phyloP scores from a whole-genome alignment of 2,888 invertebrate genomes.

The Tipula confusa region DNA sequence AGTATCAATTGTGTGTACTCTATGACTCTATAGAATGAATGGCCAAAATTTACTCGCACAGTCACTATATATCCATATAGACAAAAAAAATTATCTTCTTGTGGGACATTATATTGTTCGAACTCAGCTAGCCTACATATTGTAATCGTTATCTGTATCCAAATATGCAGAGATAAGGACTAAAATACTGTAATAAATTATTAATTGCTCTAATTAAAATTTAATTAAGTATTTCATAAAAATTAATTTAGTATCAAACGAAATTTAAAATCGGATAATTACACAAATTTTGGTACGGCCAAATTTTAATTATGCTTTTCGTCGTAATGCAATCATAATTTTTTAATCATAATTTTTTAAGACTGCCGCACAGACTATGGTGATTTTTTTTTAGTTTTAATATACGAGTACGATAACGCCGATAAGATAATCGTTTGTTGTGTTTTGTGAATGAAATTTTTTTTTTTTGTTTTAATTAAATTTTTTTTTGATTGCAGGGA shows the following conservation, averaged over 20 bases:
- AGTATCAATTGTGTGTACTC: too few species aligned
- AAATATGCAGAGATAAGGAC: not conserved
- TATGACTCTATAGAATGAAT: too few species aligned
- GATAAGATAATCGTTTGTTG: not conserved
- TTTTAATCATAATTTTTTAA: not conserved
- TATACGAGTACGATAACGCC: not conserved
- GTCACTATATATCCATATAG: too few species aligned
- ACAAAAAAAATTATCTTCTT: too few species aligned
- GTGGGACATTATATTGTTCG: not conserved
- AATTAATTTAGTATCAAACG: not conserved
- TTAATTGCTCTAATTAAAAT: not conserved
- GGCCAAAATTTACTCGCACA: too few species aligned
- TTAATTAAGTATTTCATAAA: not conserved
- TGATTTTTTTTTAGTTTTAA: not conserved
- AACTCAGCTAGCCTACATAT: not conserved
- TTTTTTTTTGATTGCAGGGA: conserved; percentile 54
- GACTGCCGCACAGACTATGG: not conserved
- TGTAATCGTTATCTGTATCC: not conserved
- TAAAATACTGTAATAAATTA: not conserved
- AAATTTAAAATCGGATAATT: not conserved
- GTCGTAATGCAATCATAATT: too few species aligned
- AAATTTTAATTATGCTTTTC: too few species aligned
- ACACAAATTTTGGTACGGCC: not conserved
- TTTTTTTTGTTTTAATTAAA: not conserved
- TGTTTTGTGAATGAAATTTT: not conserved